Percentiles rank a stretch among this genome's conserved stretches.
These are phyloP conservation scores for Rhabdomys pumilio DNA, from an alignment of 2,797 vertebrate species.

Conservation along the genomic window DNA sequence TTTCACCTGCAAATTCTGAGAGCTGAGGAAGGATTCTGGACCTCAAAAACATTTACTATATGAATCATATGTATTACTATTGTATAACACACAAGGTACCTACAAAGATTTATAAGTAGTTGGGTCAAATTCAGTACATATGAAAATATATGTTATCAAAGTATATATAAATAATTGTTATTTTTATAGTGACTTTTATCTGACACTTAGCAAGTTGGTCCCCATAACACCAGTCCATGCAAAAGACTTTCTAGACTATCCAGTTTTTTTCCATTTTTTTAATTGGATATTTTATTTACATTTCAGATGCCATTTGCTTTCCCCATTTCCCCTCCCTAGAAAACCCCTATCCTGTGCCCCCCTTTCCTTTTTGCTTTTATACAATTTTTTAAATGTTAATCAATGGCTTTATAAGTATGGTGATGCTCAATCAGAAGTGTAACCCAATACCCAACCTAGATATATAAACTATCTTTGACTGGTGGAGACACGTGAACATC, in stretches of 20 bases:
- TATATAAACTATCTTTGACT: too few relatives aligned
- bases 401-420: too few relatives aligned
- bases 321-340: too few relatives aligned
- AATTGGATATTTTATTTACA: too few relatives aligned
- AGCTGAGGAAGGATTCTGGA: background rate
- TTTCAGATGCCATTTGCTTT: too few relatives aligned
- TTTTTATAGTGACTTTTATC: slow-evolving; percentile 3
- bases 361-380: too few relatives aligned
- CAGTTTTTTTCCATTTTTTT: background rate
- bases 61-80: background rate
- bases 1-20: background rate
- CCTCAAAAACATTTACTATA: background rate
- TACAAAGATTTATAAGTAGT: background rate
- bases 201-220: background rate
- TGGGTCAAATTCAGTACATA: background rate
- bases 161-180: slow-evolving; percentile 4
- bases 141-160: background rate
- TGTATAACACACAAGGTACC: background rate
- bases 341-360: too few relatives aligned
- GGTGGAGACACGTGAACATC: too few relatives aligned
- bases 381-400: too few relatives aligned
- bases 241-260: background rate
- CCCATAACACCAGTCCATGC: background rate
- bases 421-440: too few relatives aligned
- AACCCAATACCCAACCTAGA: too few relatives aligned